Evolutionary conservation across 2,888 invertebrate genomes (phyloP), one percentile per base, ranked within the genome.

Genomic region (Nomada fabriciana): DNA sequence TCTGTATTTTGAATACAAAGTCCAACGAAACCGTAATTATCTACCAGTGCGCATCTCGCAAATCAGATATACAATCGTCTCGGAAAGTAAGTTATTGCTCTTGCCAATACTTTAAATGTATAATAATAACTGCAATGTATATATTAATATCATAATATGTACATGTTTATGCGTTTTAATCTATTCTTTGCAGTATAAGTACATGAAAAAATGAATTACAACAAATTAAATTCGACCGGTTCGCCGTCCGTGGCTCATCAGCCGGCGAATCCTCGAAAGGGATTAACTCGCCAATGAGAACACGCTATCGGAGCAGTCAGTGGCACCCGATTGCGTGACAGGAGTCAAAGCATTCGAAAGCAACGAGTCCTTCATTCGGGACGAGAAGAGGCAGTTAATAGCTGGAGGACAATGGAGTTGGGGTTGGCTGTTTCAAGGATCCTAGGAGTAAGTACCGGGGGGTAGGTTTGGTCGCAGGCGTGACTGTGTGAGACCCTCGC

Each of bases 321-420:
- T 64, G 70, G 72, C 85, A 80, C 75, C 79, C 85, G 84, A 86
- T 82, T 65, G 82, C 80, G 81, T 88, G 90, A 90, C 91, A 91
- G 88, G 86, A 92, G 92, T 92, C 92, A 90, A 90, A 89, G 89
- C 88, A 89, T 90, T 86, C 86, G 87, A 86, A 89, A 87, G 89
- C 88, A 88, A 91, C 90, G 90, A 90, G 88, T 88, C 87, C 86
- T 88, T 89, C 84, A 88, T 88, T 84, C 84, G 84, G 86, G 84
- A 82, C 74, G 86, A 80, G 86, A 84, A 83, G 89, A 88, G 90
- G 88, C 89, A 87, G 90, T 90, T 92, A 91, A 91, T 91, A 90
- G 90, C 90, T 86, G 88, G 86, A 89, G 91, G 90, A 92, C 91
- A 92, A 92, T 91, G 87, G 85, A 86, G 86, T 89, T 86, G 90